Base-by-base conservation (phyloP, 2,797 vertebrate species). In the Labeo calbasu region DNA sequence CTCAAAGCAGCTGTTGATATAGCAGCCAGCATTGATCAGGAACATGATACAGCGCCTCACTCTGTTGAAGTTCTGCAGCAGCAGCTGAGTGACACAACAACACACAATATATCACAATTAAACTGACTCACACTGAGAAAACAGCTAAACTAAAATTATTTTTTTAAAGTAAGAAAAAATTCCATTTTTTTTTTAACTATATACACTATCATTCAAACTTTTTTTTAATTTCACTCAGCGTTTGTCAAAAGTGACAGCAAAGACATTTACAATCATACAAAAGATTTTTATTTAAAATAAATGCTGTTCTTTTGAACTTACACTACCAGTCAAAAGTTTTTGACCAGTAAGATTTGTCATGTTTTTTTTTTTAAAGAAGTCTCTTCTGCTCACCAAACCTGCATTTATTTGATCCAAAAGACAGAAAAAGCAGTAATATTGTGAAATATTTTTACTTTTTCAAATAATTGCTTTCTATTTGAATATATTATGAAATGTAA, bases 1-100 rank as follows among this genome's bases (percentile, higher is more conserved):
- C 84, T 98, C 96, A 87, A 99, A 98, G 95, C 98, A 99, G 94
- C 98, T 98, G 94, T 97, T 99, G 91, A 99, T 91, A 90, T 96
- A 99, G 94, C 95, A 98, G 76, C 96, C 96, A 11, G 95, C 92
- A 88, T 96, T 97, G 91, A 99, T 93, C 11, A 99, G 95, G 75
- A 96, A 95, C 95, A 98, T 96, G 94, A 98, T 88, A 91, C 97
- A 97, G 86, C 94, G 96, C 84, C 97, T 94, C 85, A 95, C 96
- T 88, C 98, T 94, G 92, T 96, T 95, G 83, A 98, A 99, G 93
- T 99, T 99, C 86, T 94, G 96, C 78, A 98, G 92, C 83, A 99
- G 94, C 86, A 99, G 90, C 98, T 99, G 91, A 63, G 85, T n/a
- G 77, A 53, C 61, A 79, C 4, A 79, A 66, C 25, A 28, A 79